Base-by-base conservation (phyloP, 2,113 vertebrate species). In the Brachirus orientalis region DNA sequence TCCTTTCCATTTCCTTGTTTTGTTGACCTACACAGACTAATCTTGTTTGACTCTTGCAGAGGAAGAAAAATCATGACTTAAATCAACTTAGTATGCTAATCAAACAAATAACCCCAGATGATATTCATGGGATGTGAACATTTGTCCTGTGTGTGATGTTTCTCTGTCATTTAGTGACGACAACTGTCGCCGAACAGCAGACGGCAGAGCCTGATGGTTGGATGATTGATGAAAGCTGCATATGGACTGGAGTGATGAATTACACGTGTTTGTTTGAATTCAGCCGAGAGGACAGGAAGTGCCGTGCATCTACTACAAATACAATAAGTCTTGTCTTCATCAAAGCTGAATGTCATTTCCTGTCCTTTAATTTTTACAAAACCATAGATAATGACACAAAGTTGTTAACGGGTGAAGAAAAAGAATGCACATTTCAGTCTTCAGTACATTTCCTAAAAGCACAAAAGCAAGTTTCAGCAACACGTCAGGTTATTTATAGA, bases 41-140 rank as follows among this genome's bases (percentile, higher is more conserved):
- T 85, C 59, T 41, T 10, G 64, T 89, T 75, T 73, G 61, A 6
- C 38, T 62, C 50, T 6, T 46, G 55, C 64, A 47, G 22, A 54
- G 20, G 0, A 57, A 69, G 73, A 74, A 48, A 72, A 60, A 84
- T 67, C 50, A 46, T 40, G 55, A 14, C 58, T 52, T 50, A 8
- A 75, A 72, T 80, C 62, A 65, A 61, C 74, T 86, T 65, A 19
- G 18, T 48, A 78, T 86, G 80, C n/a, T 69, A 80, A 86, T 61
- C 11, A 20, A 47, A 12, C 18, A 11, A 59, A 63, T 70, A 43
- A 81, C 67, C 69, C 71, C 61, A 47, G 36, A 22, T 62, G 50
- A 69, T 76, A 65, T 53, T 66, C 35, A 45, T 13, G 51, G 35
- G 51, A 67, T 20, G 8, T 14, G 60, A 43, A 45, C 56, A 57